Evolutionary conservation across 2,797 vertebrate genomes (phyloP).

Genomic region (Coranthus polyacanthus): DNA sequence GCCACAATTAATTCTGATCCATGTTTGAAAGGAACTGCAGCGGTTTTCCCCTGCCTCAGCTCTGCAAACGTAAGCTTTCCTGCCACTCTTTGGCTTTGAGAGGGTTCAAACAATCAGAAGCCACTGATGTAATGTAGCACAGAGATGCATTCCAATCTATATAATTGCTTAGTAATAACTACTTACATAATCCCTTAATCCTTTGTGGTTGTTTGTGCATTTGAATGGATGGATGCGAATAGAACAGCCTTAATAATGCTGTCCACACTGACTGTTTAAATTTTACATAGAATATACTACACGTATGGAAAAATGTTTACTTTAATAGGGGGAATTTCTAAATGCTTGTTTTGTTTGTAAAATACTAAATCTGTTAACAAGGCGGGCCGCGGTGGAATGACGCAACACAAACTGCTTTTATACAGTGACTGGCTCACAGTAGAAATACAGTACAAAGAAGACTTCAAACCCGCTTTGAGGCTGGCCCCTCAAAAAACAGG

Average conservation of each 20-base stretch:
- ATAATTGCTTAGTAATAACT: conserved; percentile 32
- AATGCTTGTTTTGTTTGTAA: conserved; percentile 49
- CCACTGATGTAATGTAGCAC: conserved; percentile 54
- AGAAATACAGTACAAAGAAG: conserved; percentile 27
- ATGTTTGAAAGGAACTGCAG: neutral
- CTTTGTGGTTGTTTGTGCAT: conserved; percentile 40
- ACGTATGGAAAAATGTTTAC: conserved; percentile 39
- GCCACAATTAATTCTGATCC: conserved; percentile 1
- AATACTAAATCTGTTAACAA: conserved; percentile 33
- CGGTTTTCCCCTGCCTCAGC: conserved; percentile 24
- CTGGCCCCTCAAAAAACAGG: conserved; percentile 74
- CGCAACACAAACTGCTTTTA: conserved; percentile 39
- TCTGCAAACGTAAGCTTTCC: conserved; percentile 24
- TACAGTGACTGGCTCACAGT: conserved; percentile 65
- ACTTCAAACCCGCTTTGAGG: conserved; percentile 63
- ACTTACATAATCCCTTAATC: conserved; percentile 25
- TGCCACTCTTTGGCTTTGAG: conserved; percentile 27
- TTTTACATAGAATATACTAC: conserved; percentile 44
- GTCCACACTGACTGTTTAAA: conserved; percentile 34
- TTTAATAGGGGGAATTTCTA: conserved; percentile 35
- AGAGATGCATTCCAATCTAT: conserved; percentile 65
- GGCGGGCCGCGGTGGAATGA: conserved; percentile 34
- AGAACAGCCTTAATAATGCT: conserved; percentile 57
- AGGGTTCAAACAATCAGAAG: conserved; percentile 28
- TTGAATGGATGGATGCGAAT: conserved; percentile 29